Base-by-base conservation (phyloP, 1,140 invertebrate genomes). In the Amphibalanus amphitrite region DNA sequence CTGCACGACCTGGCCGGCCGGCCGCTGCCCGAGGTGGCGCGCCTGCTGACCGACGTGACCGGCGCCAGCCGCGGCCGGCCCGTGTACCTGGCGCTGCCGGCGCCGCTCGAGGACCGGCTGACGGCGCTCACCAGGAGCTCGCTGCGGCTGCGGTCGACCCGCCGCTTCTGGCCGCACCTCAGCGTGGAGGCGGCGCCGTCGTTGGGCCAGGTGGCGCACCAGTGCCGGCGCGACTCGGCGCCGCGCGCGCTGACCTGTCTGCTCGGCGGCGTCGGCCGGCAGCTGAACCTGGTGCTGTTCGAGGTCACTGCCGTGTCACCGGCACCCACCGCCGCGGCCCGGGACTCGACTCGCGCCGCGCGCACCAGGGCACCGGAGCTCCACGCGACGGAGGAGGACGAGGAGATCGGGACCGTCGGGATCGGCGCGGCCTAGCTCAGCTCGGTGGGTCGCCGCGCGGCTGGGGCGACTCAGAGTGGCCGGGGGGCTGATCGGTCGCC, bases 1-100 rank as follows among this genome's bases (percentile, higher is more conserved):
- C 10, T 67, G 65, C 65, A 67, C 65, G 65, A 67, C 65, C 3
- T 67, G 65, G 65, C 23, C n/a, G 65, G 65, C n/a, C n/a, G n/a
- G n/a, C 65, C 26, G 3, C 26, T 67, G 65, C n/a, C 1, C 3
- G 65, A 67, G 0, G 65, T 67, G 65, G n/a, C 65, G 65, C 28
- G n/a, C 3, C 65, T 67, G 65, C n/a, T 67, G 65, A n/a, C n/a
- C 23, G 26, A 28, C n/a, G 65, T 25, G 23, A 28, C 65, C 6
- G 23, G n/a, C 3, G n/a, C 26, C 17, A 17, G 65, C 65, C 3
- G 17, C 26, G 26, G 10, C 10, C 1, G 20, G 28, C n/a, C 65
- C 17, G n/a, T 28, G 26, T 67, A 28, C 65, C 26, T 67, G 23
- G 65, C n/a, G 65, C 65, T 67, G 28, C 65, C 65, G 28, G 65